A percentile compares a stretch with the other conserved stretches of the same genome.
Evolutionary conservation across 2,113 vertebrate genomes (phyloP).

Genomic region (Charina bottae): DNA sequence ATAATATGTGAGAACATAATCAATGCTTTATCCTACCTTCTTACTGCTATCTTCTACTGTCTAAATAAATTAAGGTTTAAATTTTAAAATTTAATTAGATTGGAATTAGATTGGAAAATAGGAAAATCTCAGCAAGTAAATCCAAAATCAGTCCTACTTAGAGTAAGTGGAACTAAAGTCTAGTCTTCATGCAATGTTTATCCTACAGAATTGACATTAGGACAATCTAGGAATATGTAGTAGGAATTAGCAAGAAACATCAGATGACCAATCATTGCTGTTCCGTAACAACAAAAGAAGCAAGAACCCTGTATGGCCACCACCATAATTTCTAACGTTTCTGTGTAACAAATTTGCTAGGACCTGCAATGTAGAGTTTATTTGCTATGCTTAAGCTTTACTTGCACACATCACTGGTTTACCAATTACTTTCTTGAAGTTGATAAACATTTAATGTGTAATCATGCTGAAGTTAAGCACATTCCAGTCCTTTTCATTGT

Average conservation of each 20-base stretch:
- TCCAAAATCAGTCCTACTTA: not conserved
- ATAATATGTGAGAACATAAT: not conserved
- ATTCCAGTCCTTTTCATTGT: not conserved
- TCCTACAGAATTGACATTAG: not conserved
- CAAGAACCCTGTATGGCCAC: not conserved
- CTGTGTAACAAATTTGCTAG: not conserved
- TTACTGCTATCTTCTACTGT: not conserved
- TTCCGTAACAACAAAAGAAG: not conserved
- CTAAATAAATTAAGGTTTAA: not conserved
- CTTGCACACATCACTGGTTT: not conserved
- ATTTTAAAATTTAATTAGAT: not conserved
- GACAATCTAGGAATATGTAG: not conserved
- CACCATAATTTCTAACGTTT: not conserved
- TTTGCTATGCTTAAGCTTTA: not conserved
- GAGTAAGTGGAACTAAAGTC: not conserved
- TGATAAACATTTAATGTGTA: not conserved
- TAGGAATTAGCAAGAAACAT: not conserved
- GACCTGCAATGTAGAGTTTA: not conserved
- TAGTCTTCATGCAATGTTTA: not conserved
- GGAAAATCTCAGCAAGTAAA: not conserved
- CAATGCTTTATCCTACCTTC: not conserved
- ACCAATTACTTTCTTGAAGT: not conserved
- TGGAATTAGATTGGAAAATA: not conserved
- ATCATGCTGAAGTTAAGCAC: not conserved
- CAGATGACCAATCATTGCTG: not conserved